A percentile compares a stretch with the other conserved stretches of the same genome.
phyloP scores from a whole-genome alignment of 2,113 vertebrate species.

The Xyliphius kryptos region DNA sequence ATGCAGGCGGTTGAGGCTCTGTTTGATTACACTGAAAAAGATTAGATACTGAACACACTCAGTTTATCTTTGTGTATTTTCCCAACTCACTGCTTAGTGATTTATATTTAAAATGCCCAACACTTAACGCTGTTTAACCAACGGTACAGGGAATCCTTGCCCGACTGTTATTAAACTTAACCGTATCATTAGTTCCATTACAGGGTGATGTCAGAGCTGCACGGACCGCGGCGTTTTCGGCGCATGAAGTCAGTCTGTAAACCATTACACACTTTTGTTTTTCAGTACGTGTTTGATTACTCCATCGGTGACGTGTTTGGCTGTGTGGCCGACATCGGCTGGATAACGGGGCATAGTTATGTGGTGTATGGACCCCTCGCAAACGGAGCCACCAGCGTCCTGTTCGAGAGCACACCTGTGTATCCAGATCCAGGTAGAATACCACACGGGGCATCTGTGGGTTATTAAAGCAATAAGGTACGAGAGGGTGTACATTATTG shows the following conservation, averaged over 20 bases:
- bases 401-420: conserved; percentile 88
- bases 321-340: conserved; percentile 88
- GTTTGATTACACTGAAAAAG: background rate
- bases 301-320: conserved; percentile 78
- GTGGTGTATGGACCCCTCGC: conserved; percentile 89
- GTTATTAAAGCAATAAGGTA: no score
- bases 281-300: conserved; percentile 83
- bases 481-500: no score
- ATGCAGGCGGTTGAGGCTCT: background rate
- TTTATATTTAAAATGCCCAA: no score
- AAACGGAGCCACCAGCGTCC: conserved; percentile 83
- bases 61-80: no score
- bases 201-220: no score
- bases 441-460: background rate
- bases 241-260: background rate
- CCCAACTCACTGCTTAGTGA: no score
- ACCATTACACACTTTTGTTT: background rate
- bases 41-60: background rate
- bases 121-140: no score
- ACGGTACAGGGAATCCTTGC: no score
- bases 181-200: no score
- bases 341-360: conserved; percentile 91
- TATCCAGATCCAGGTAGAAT: conserved; percentile 84
- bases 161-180: no score
- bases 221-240: no score